Base-by-base conservation (phyloP, 1,140 invertebrate species). In the Wasmannia auropunctata region DNA sequence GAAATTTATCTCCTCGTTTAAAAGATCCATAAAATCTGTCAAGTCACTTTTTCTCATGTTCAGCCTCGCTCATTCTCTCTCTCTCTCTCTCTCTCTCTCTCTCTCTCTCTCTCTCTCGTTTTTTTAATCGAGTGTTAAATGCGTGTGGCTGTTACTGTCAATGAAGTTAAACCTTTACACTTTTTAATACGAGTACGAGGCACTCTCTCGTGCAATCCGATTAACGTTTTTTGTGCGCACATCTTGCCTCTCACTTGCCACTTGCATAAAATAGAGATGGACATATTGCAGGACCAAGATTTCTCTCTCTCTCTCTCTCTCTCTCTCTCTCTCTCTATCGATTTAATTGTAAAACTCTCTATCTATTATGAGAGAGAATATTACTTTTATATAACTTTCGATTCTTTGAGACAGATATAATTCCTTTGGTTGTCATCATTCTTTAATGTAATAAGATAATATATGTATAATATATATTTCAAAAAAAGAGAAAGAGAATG, bases 111-210 rank as follows among this genome's bases (percentile, higher is more conserved):
- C 16, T 49, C 31, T 22, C 14, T 56, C 2, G 34, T 37, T 74
- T 28, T 40, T 65, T n/a, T n/a, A 85, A 85, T 85, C 46, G 70
- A 75, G 58, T 77, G 81, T 79, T 65, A 85, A 79, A 85, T 85
- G 58, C 56, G 31, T 54, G 72, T 54, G 31, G 58, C 40, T 65
- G 56, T 85, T 77, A 85, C 74, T 49, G 58, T 56, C 70, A 77
- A 62, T 77, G 70, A 85, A 77, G 56, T 79, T 85, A 85, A 85
- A 63, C 74, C 51, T 85, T 84, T 77, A 67, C 80, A 49, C 80
- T 84, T 85, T 65, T 85, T 77, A 79, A 62, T 65, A 65, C 81
- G 72, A 63, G 31, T 40, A 46, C 81, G 72, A 25, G 77, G 72
- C 72, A 85, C 81, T 85, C 72, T 62, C 31, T 19, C 72, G 58